These are phyloP conservation scores for Labia minor DNA, from an alignment of 2,888 invertebrate species.

Conservation along the genomic window DNA sequence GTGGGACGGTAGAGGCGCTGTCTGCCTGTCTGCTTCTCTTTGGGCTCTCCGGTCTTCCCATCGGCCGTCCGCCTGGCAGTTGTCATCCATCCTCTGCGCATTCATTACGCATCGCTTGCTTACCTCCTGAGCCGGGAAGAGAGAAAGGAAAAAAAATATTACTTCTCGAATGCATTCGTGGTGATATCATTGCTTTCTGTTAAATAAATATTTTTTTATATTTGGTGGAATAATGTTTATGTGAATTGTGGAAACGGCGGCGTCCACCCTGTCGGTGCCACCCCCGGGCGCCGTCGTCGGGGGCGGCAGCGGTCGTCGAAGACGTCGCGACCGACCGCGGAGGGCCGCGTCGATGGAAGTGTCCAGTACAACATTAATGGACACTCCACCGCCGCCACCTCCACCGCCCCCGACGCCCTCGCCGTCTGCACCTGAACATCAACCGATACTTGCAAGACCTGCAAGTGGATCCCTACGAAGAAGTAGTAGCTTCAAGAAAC, in stretches of 20 bases:
- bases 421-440: neutral
- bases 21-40: neutral
- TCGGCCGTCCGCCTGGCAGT: neutral
- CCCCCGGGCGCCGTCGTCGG: neutral
- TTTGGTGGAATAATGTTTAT: neutral
- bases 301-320: slow-evolving; percentile 14
- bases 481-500: slow-evolving; percentile 45
- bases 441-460: slow-evolving; percentile 26
- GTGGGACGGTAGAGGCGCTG: neutral
- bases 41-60: neutral
- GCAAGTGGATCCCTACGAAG: slow-evolving; percentile 41
- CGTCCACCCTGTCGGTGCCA: slow-evolving; percentile 6
- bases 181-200: slow-evolving; percentile 14
- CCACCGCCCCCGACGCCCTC: slow-evolving; percentile 14
- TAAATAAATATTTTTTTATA: slow-evolving; percentile 17
- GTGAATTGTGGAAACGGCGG: slow-evolving; percentile 13
- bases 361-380: neutral
- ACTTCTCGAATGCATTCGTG: neutral
- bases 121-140: no score
- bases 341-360: neutral
- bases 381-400: neutral
- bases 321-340: slow-evolving; percentile 3
- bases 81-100: neutral
- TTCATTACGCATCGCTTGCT: no score
- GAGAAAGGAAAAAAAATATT: no score